phyloP scores from a whole-genome alignment of 2,888 invertebrate species.

The Diploptera punctata region DNA sequence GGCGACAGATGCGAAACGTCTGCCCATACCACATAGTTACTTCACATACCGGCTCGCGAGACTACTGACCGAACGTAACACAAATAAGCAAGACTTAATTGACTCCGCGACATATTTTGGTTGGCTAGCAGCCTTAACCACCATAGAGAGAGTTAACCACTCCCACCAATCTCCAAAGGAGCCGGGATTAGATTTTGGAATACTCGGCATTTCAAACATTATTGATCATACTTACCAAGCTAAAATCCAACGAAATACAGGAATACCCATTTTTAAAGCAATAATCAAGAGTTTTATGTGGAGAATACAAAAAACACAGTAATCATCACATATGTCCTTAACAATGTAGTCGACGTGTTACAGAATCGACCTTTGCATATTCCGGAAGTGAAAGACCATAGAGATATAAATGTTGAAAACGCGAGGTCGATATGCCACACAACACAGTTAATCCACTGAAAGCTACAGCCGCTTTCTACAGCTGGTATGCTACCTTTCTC shows the following conservation, averaged over 20 bases:
- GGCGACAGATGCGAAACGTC: neutral
- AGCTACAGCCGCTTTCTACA: no score
- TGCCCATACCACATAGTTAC: neutral
- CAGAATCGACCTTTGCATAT: constrained; percentile 30
- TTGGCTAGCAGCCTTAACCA: neutral
- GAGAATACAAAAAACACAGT: neutral
- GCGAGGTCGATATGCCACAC: no score
- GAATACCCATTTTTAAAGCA: no score
- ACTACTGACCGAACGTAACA: neutral
- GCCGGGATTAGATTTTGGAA: neutral
- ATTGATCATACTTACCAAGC: neutral
- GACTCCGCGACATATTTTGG: neutral
- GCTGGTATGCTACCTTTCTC: no score
- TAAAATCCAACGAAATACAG: no score
- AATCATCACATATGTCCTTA: neutral
- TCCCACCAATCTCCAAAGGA: neutral
- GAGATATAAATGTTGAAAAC: no score
- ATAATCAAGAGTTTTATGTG: no score
- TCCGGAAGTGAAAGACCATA: constrained; percentile 24
- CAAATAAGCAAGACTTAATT: neutral
- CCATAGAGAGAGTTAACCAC: neutral
- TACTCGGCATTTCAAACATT: no score
- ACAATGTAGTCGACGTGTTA: constrained; percentile 32
- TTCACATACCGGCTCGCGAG: neutral
- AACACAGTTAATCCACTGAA: no score